These are phyloP conservation scores for Callithrix jacchus DNA, from an alignment of 2,113 vertebrate genomes.

Conservation along the genomic window DNA sequence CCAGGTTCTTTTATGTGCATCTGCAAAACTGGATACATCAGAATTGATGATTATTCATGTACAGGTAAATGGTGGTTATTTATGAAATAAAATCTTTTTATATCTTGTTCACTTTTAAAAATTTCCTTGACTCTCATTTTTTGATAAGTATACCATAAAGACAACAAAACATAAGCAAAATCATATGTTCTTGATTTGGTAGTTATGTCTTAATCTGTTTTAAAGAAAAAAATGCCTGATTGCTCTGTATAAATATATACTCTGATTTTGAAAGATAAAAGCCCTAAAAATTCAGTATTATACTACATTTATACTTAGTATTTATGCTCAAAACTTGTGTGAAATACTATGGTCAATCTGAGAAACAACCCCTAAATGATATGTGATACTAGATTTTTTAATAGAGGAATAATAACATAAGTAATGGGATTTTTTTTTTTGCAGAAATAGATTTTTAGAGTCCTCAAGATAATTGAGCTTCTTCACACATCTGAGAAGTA, in stretches of 20 bases:
- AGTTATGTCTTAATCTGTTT: not conserved
- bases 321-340: not conserved
- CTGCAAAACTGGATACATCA: constrained; percentile 96
- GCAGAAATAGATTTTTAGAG: not conserved
- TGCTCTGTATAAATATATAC: not conserved
- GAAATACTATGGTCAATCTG: not conserved
- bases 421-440: not conserved
- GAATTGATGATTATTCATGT: constrained; percentile 98
- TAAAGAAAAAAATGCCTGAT: not conserved
- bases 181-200: not conserved
- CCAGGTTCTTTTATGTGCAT: constrained; percentile 98
- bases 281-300: not conserved
- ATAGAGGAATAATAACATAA: not conserved
- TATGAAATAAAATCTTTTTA: not conserved
- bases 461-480: not conserved
- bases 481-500: not conserved
- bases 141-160: not conserved
- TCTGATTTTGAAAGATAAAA: not conserved
- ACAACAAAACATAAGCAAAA: not conserved
- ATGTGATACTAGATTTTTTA: not conserved
- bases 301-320: not conserved
- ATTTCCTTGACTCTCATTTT: not conserved
- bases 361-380: not conserved
- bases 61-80: constrained; percentile 88
- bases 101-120: constrained; percentile 30